A percentile compares a stretch with the other conserved stretches of the same genome.
These are phyloP conservation scores for Belonocnema kinseyi DNA, from an alignment of 1,140 invertebrate species.

Conservation along the genomic window DNA sequence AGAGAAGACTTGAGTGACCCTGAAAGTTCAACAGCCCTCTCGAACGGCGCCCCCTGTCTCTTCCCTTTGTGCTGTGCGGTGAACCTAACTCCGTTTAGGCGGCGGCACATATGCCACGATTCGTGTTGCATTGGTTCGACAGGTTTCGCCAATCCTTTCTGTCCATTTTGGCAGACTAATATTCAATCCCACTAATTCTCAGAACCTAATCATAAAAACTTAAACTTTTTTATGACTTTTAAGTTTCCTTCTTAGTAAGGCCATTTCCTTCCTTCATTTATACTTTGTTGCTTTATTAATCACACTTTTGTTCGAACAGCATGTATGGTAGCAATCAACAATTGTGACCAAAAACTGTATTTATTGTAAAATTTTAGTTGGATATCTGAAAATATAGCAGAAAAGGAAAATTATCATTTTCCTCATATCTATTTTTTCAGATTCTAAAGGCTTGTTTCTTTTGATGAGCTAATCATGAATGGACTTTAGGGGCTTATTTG, in stretches of 20 bases:
- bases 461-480: no score
- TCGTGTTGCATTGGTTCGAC: conserved; percentile 34
- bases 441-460: no score
- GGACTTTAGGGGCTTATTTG: no score
- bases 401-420: no score
- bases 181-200: conserved; percentile 8
- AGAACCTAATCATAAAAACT: conserved; percentile 10
- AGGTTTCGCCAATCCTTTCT: conserved; percentile 35
- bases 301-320: neutral
- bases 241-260: conserved; percentile 6
- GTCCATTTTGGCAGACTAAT: neutral
- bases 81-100: conserved; percentile 62
- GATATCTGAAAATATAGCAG: no score
- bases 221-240: conserved; percentile 7
- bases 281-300: neutral
- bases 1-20: conserved; percentile 61
- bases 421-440: no score
- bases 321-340: no score
- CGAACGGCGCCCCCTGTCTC: conserved; percentile 52
- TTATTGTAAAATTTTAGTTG: no score
- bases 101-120: conserved; percentile 37
- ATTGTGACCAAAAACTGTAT: no score
- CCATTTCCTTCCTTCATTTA: neutral
- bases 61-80: conserved; percentile 53
- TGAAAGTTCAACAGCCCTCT: conserved; percentile 73